Evolutionary conservation across 2,888 invertebrate species (phyloP), one percentile per base, ranked within the genome.

Genomic region (Chymomyza fuscimana): DNA sequence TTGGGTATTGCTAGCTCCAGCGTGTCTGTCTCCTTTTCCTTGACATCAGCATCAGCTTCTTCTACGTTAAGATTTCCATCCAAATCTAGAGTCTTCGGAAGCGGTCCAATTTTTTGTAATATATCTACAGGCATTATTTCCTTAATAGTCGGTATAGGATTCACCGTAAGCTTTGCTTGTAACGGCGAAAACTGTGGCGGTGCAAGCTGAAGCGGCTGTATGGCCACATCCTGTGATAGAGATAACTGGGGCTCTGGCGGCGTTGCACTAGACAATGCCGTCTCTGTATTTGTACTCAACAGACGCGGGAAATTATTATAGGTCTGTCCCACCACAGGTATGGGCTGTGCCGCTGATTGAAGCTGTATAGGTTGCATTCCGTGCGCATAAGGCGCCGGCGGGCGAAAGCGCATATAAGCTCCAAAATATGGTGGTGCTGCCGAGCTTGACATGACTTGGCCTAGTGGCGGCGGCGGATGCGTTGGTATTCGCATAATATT

Each of bases 391-490:
- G 36, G 65, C 6, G 63, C 60, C 19, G 66, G 9, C 7, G 68
- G 22, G n/a, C 63, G 46, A 25, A 50, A 36, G 16, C 65, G 67
- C 77, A 70, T 68, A 72, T 62, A 70, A 32, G 32, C 7, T 51
- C 68, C 54, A 72, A 69, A 78, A 61, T 88, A 73, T 0, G 90
- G 91, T 9, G 89, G 89, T 5, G 89, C 91, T 4, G 89, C 87
- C 7, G 82, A 79, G 46, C 90, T 67, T n/a, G 89, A 87, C 63
- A 86, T 74, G 29, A 80, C 76, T 73, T 52, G 89, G 67, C 73
- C 88, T 66, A 16, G 79, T 70, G 51, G 73, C 12, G 82, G 79
- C 25, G 78, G 77, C 16, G 74, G 73, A 69, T 77, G 80, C 25
- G 78, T 52, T 29, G 73, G 69, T 9, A 79, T 72, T 52, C 69